phyloP scores from a whole-genome alignment of 2,113 vertebrate species.

The Strigops habroptila region DNA sequence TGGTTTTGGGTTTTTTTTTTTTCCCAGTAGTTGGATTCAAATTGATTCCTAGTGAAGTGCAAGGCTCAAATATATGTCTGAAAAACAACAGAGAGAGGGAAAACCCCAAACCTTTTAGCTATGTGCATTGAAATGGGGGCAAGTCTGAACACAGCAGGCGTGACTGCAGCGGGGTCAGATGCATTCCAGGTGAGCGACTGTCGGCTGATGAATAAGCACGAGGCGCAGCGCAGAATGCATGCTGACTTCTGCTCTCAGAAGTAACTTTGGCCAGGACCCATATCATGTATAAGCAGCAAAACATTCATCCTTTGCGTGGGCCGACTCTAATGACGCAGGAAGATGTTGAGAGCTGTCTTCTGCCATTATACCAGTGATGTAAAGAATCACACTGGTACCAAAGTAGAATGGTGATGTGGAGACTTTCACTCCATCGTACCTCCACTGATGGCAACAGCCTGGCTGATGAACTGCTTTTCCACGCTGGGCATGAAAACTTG shows the following conservation, averaged over 20 bases:
- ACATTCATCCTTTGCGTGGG: background rate
- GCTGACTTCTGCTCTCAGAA: accelerated
- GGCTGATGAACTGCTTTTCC: accelerated
- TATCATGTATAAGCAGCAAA: background rate
- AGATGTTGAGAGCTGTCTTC: background rate
- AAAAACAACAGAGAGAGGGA: background rate
- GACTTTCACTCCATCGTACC: accelerated
- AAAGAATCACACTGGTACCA: accelerated
- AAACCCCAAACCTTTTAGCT: background rate
- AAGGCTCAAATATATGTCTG: background rate
- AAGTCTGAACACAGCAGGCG: background rate
- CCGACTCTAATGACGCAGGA: accelerated
- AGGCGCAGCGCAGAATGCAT: background rate
- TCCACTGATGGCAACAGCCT: accelerated
- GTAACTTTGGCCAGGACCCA: background rate
- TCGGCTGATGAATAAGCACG: background rate
- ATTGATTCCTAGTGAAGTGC: background rate
- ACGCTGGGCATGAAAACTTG: background rate
- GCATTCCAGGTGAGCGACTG: background rate
- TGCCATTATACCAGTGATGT: background rate
- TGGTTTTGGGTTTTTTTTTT: background rate
- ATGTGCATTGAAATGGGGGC: background rate
- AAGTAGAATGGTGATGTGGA: background rate
- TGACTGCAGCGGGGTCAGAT: background rate
- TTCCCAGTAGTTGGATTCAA: background rate